Evolutionary conservation across 2,113 vertebrate genomes (phyloP), one percentile per base, ranked within the genome.

Genomic region (Bos javanicus): DNA sequence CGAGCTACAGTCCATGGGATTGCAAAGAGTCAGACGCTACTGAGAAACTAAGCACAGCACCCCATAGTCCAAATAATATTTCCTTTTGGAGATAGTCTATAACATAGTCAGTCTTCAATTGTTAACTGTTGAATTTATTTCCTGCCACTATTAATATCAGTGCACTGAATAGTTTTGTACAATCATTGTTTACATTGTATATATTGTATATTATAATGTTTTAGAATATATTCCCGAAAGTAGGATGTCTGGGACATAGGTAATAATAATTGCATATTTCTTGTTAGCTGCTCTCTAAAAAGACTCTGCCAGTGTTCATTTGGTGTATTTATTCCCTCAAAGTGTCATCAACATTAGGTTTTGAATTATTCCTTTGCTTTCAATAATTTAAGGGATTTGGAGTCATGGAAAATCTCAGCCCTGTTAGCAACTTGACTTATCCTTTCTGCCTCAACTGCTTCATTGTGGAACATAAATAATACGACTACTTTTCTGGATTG

Each of bases 301-400:
- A 89, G 50, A 62, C 15, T 21, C 3, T 33, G 54, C 60, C 26
- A 71, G 36, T 50, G 86, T 80, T 90, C 33, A 60, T 82, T 60
- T 60, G 64, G 26, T 33, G 8, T 91, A 9, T 78, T 23, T 87
- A 16, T 59, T 87, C 81, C 43, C 56, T 56, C n/a, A 52, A 56
- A 94, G 16, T 7, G 16, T 30, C 8, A 23, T 36, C 46, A 67
- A 30, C 10, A 26, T 7, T 50, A 11, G 21, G 33, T 30, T 94
- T 92, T 82, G 17, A 97, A 92, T 52, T 78, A 39, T 33, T 88
- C 39, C 39, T 85, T 97, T 92, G 56, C 25, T 93, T 78, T 95
- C 52, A 30, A 30, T 67, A 76, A 74, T 57, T 95, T 57, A 91
- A 96, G 14, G 50, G 26, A 80, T 80, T 46, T 80, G 87, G n/a